phyloP scores from a whole-genome alignment of 2,888 invertebrate species.

The Dynastes grantii region DNA sequence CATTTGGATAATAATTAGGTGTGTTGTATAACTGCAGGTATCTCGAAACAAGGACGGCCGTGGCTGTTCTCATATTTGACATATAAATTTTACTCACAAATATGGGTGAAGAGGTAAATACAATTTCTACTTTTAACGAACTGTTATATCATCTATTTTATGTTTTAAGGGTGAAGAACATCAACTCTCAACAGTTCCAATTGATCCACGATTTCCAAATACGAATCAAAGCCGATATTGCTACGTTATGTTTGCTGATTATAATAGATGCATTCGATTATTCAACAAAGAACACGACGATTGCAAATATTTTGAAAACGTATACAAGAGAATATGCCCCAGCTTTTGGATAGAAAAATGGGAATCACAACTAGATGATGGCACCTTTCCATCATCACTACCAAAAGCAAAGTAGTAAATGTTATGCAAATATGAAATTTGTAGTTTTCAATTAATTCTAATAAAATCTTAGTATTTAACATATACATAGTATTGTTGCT shows the following conservation, averaged over 20 bases:
- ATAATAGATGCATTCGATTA: constrained; percentile 59
- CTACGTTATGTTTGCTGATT: constrained; percentile 60
- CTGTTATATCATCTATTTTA: not conserved
- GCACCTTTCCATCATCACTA: constrained; percentile 73
- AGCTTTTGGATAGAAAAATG: constrained; percentile 76
- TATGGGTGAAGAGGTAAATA: constrained; percentile 41
- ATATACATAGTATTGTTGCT: no score
- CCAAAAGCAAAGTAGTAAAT: constrained; percentile 52
- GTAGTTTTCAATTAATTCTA: constrained; percentile 26
- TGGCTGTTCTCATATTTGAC: not conserved
- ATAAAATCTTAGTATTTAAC: constrained; percentile 14
- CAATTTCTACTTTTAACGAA: not conserved
- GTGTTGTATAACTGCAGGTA: constrained; percentile 7
- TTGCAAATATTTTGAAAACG: constrained; percentile 78
- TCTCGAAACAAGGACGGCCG: not conserved
- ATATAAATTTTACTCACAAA: constrained; percentile 12
- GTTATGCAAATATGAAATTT: constrained; percentile 22
- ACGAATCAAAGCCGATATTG: constrained; percentile 84
- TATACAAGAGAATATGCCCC: constrained; percentile 76
- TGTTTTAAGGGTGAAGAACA: constrained; percentile 22
- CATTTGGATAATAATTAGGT: constrained; percentile 28
- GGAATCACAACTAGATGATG: constrained; percentile 74
- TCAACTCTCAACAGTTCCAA: constrained; percentile 80
- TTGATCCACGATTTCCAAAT: constrained; percentile 96
- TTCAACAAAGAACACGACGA: constrained; percentile 66